Base-by-base conservation (phyloP, 2,113 vertebrate genomes). In the Microcebus murinus region DNA sequence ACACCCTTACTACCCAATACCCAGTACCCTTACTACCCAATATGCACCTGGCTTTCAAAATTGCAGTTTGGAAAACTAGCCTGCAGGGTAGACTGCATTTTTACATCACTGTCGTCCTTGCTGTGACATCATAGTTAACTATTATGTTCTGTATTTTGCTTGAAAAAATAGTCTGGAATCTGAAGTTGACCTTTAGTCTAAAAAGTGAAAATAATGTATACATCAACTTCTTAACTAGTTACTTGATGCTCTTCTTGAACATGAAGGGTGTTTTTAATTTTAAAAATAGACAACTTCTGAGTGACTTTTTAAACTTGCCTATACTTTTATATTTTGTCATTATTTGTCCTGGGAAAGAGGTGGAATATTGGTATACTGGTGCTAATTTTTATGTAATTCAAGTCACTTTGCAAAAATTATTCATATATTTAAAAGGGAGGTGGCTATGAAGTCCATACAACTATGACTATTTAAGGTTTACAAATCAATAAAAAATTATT, bases 351-450 rank as follows among this genome's bases (percentile, higher is more conserved):
- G 39, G 25, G 42, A 68, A 74, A 15, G 55, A 4, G 18, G 9
- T 85, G 4, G 13, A 29, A 65, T 97, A 34, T 68, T 70, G 3
- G 67, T 91, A 52, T 11, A 80, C 61, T 79, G 83, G n/a, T 95
- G 74, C 82, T 96, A 94, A 39, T 36, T 73, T 85, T 91, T 92
- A 77, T 55, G 42, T 57, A 92, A 93, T 94, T 74, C 70, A 96
- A 68, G 57, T 65, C 87, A 92, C 34, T 88, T 74, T 80, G 36
- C 61, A 91, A 34, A 85, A 52, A n/a, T 86, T 61, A 65, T 68
- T 12, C 57, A 18, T 39, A 29, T 39, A 57, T 27, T 79, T 25
- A 48, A 61, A 48, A 59, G 18, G n/a, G 1, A 68, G 0, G 50
- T 85, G 27, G 27, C 39, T 55, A 23, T 90, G 52, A 94, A 89